These are phyloP conservation scores for Ctenosaura bakeri DNA, from an alignment of 2,797 vertebrate genomes.

Conservation along the genomic window DNA sequence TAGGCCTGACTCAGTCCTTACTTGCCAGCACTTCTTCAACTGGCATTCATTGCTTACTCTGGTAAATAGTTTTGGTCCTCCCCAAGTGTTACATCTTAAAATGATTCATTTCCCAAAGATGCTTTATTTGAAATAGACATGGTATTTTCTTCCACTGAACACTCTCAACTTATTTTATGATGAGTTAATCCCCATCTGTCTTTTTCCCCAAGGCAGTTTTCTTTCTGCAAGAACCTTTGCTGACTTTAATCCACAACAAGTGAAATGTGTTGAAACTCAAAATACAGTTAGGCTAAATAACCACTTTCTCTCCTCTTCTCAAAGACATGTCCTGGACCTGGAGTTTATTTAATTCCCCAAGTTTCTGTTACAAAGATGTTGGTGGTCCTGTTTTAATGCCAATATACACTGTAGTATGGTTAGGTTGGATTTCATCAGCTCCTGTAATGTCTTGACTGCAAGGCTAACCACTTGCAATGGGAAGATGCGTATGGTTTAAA, in stretches of 20 bases:
- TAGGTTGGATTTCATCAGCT: slow-evolving; percentile 72
- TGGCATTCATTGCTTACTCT: background rate
- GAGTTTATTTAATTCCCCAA: slow-evolving; percentile 67
- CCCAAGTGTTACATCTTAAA: background rate
- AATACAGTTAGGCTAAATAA: slow-evolving; percentile 72
- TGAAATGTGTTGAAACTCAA: slow-evolving; percentile 78
- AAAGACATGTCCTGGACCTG: slow-evolving; percentile 60
- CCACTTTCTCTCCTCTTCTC: slow-evolving; percentile 62
- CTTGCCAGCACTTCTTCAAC: background rate
- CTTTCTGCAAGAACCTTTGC: slow-evolving; percentile 76
- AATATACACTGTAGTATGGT: slow-evolving; percentile 52
- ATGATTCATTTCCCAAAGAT: background rate
- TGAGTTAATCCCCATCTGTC: slow-evolving; percentile 73
- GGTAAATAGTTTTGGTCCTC: background rate
- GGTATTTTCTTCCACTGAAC: slow-evolving; percentile 74
- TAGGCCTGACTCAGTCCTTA: background rate
- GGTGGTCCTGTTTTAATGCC: slow-evolving; percentile 77
- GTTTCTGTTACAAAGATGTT: slow-evolving; percentile 72
- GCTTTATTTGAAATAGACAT: slow-evolving; percentile 45
- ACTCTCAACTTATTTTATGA: slow-evolving; percentile 65
- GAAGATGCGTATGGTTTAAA: slow-evolving; percentile 68
- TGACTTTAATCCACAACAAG: slow-evolving; percentile 75
- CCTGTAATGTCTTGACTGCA: slow-evolving; percentile 59
- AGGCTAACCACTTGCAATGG: slow-evolving; percentile 52
- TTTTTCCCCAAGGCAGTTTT: slow-evolving; percentile 68